A percentile compares a stretch with the other conserved stretches of the same genome.
phyloP scores from a whole-genome alignment of 2,797 vertebrate genomes.

The Xenopus petersii region DNA sequence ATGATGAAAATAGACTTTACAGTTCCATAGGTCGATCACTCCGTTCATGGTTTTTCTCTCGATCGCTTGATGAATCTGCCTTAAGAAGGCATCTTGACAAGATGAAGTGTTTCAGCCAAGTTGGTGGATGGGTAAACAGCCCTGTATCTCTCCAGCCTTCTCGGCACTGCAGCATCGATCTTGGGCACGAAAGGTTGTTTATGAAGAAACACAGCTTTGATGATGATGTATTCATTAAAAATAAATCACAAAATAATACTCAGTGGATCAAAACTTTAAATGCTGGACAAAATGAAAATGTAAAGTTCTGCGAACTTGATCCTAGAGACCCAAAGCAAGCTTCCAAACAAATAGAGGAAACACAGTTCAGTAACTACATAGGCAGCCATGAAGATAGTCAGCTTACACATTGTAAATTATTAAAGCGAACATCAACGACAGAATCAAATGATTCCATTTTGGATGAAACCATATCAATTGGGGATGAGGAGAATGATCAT shows the following conservation, averaged over 20 bases:
- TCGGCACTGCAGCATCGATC: slow-evolving; percentile 61
- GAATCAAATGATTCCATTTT: slow-evolving; percentile 60
- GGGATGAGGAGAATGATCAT: slow-evolving; percentile 33
- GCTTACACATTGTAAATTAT: slow-evolving; percentile 38
- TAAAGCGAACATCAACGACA: slow-evolving; percentile 60
- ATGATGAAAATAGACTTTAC: slow-evolving; percentile 62
- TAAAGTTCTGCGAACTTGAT: slow-evolving; percentile 31
- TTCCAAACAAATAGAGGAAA: slow-evolving; percentile 24
- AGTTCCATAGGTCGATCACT: slow-evolving; percentile 66
- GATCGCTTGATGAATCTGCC: slow-evolving; percentile 69
- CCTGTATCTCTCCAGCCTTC: slow-evolving; percentile 59
- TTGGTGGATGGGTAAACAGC: slow-evolving; percentile 52
- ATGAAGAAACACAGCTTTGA: slow-evolving; percentile 57
- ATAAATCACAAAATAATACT: slow-evolving; percentile 46
- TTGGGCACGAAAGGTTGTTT: slow-evolving; percentile 52
- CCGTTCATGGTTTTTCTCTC: slow-evolving; percentile 74
- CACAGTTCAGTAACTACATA: slow-evolving; percentile 32
- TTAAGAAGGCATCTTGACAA: slow-evolving; percentile 64
- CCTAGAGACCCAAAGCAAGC: slow-evolving; percentile 27
- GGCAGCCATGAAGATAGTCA: slow-evolving; percentile 30
- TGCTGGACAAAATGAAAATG: slow-evolving; percentile 41
- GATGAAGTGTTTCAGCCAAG: slow-evolving; percentile 48
- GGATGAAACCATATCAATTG: slow-evolving; percentile 55
- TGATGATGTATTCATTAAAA: slow-evolving; percentile 67
- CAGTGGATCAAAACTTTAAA: slow-evolving; percentile 51